These are phyloP conservation scores for Orthosia gothica DNA, from an alignment of 2,888 invertebrate species.

Conservation along the genomic window DNA sequence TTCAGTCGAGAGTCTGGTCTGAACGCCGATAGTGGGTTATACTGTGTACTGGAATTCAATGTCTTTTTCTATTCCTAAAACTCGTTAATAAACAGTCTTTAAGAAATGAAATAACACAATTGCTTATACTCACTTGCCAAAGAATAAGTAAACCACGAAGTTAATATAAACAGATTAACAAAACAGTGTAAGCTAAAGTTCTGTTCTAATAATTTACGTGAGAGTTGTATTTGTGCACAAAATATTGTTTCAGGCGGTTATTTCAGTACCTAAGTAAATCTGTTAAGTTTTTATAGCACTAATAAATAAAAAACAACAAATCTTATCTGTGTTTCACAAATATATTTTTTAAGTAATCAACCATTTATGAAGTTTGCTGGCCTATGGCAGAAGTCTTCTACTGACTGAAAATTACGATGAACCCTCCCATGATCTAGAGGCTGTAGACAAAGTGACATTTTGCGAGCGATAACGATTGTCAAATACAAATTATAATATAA, in stretches of 20 bases:
- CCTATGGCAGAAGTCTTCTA: too few species aligned
- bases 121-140: not conserved
- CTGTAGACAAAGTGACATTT: too few species aligned
- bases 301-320: not conserved
- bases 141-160: conserved; percentile 1
- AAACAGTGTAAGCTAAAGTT: conserved; percentile 8
- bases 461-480: too few species aligned
- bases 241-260: conserved; percentile 24
- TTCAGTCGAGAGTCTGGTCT: too few species aligned
- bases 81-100: too few species aligned
- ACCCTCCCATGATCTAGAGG: too few species aligned
- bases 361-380: not conserved
- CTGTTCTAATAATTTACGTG: not conserved
- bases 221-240: conserved; percentile 3
- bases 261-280: conserved; percentile 40
- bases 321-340: conserved; percentile 8
- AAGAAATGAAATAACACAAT: not conserved
- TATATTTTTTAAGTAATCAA: not conserved
- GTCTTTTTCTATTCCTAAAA: too few species aligned
- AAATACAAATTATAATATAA: too few species aligned
- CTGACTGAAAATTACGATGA: too few species aligned
- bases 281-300: conserved; percentile 15
- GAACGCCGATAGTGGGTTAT: too few species aligned
- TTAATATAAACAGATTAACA: conserved; percentile 21
- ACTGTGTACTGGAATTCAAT: too few species aligned